Evolutionary conservation across 2,113 vertebrate species (phyloP).

Genomic region (Scomber japonicus): DNA sequence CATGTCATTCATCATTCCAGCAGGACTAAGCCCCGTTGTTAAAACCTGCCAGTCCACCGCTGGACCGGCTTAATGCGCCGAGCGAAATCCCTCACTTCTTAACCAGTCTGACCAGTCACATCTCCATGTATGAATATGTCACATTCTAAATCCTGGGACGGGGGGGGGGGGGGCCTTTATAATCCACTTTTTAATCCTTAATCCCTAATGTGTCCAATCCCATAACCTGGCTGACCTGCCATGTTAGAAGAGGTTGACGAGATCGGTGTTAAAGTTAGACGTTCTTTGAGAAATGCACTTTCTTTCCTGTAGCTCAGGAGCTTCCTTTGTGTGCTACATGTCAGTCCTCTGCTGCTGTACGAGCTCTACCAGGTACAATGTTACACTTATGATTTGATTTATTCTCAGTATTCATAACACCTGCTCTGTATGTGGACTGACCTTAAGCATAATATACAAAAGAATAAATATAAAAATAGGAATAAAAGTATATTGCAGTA

Average conservation of each 20-base stretch:
- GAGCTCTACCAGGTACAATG: not conserved
- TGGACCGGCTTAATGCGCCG: slow-evolving; percentile 64
- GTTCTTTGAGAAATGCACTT: slow-evolving; percentile 42
- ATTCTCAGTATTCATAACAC: not conserved
- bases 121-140: slow-evolving; percentile 68
- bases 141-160: slow-evolving; percentile 56
- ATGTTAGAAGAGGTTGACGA: slow-evolving; percentile 61
- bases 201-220: slow-evolving; percentile 76
- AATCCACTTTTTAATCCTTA: slow-evolving; percentile 76
- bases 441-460: too few relatives aligned
- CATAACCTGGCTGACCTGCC: slow-evolving; percentile 70
- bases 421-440: not conserved
- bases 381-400: not conserved
- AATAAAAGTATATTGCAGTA: too few relatives aligned
- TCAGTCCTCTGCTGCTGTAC: not conserved
- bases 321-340: slow-evolving; percentile 38
- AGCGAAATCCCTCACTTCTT: slow-evolving; percentile 61
- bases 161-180: slow-evolving; percentile 44
- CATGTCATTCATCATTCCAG: slow-evolving; percentile 48
- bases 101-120: slow-evolving; percentile 70
- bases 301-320: not conserved
- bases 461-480: too few relatives aligned
- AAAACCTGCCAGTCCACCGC: slow-evolving; percentile 49
- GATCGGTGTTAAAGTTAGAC: slow-evolving; percentile 65
- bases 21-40: slow-evolving; percentile 62